Evolutionary conservation across 2,888 invertebrate genomes (phyloP).

Genomic region (Prosopocoilus inquinatus): DNA sequence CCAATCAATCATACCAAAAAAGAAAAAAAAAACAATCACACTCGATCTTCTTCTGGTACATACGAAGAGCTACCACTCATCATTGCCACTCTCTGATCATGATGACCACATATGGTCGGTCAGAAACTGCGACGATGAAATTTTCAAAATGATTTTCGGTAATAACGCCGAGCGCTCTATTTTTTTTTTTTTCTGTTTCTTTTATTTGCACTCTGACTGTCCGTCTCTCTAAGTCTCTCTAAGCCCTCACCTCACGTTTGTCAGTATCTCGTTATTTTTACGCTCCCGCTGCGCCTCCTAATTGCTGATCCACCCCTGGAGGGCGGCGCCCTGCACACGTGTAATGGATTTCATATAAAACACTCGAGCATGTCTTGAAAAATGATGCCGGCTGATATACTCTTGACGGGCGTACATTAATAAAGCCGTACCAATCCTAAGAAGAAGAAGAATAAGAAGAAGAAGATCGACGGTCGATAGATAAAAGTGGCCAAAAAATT

Average conservation of each 20-base stretch:
- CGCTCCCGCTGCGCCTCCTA: constrained; percentile 6
- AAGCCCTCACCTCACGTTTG: not conserved
- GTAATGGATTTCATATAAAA: constrained; percentile 42
- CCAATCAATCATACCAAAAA: constrained; percentile 34
- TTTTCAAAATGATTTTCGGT: no score
- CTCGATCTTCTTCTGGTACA: not conserved
- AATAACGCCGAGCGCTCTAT: no score
- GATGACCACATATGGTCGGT: not conserved
- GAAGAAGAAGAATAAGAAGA: not conserved
- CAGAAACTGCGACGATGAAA: no score
- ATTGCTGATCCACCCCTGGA: constrained; percentile 14
- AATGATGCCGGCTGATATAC: constrained; percentile 27
- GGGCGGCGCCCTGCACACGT: constrained; percentile 37
- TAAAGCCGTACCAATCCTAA: constrained; percentile 28
- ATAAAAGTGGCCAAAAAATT: no score
- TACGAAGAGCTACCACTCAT: constrained; percentile 5
- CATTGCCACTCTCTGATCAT: constrained; percentile 5
- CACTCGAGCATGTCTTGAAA: constrained; percentile 32
- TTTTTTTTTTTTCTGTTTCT: no score
- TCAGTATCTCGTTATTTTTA: constrained; percentile 3
- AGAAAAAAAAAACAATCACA: constrained; percentile 14
- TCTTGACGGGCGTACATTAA: constrained; percentile 30
- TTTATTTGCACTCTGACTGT: no score
- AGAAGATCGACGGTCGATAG: not conserved
- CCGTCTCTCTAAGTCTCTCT: not conserved